Percentiles rank a stretch among this genome's conserved stretches.
Conservation (phyloP, 1,140 invertebrate species). For the Holotrichia oblita region DNA sequence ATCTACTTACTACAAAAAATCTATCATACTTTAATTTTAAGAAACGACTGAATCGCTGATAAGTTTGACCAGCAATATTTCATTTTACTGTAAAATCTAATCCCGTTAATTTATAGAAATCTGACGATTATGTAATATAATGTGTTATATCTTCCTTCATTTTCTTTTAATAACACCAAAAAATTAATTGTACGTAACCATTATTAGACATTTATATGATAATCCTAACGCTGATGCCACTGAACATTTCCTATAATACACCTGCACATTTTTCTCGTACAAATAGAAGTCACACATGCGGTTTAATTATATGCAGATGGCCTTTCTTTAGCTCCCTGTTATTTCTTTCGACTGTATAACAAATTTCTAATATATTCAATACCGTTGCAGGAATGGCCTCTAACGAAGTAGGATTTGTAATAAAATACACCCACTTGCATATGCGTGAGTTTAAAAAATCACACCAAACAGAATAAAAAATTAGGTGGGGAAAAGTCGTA, state of each 20-base stretch:
- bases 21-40: too few relatives aligned
- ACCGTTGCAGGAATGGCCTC: neutral
- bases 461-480: neutral
- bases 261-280: slow-evolving; percentile 7
- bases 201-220: neutral
- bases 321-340: slow-evolving; percentile 21
- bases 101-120: too few relatives aligned
- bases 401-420: slow-evolving; percentile 34
- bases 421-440: slow-evolving; percentile 32
- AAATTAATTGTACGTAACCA: slow-evolving; percentile 2
- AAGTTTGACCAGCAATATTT: too few relatives aligned
- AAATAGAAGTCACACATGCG: neutral
- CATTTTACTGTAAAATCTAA: too few relatives aligned
- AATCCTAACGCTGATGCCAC: neutral
- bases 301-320: slow-evolving; percentile 12
- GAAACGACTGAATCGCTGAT: too few relatives aligned
- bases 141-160: too few relatives aligned
- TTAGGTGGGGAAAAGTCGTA: slow-evolving; percentile 5
- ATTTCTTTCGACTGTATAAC: slow-evolving; percentile 6
- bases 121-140: too few relatives aligned
- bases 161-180: neutral
- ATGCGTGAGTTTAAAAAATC: slow-evolving; percentile 4
- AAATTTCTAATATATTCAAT: slow-evolving; percentile 30
- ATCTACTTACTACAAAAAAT: too few relatives aligned
- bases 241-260: neutral